Percentiles rank a stretch among this genome's conserved stretches.
Evolutionary conservation across 2,797 vertebrate species (phyloP).

Genomic region (Siniperca undulata): DNA sequence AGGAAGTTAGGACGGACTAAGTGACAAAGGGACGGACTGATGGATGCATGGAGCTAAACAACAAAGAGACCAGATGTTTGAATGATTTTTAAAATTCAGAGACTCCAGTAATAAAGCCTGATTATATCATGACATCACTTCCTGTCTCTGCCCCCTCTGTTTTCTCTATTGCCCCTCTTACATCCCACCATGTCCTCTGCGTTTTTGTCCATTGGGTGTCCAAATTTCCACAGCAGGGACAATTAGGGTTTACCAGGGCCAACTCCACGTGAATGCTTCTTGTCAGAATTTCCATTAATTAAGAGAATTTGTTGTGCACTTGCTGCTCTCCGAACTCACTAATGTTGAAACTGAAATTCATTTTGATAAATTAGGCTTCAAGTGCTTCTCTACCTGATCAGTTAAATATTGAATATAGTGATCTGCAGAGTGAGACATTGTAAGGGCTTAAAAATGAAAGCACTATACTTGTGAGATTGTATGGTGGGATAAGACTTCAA

Average conservation of each 20-base stretch:
- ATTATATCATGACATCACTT: constrained; percentile 70
- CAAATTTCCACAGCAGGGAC: constrained; percentile 11
- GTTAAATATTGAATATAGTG: constrained; percentile 11
- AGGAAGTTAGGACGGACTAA: constrained; percentile 50
- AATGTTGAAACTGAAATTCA: constrained; percentile 6
- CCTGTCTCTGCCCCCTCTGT: constrained; percentile 58
- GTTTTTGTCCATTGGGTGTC: constrained; percentile 23
- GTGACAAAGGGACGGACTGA: constrained; percentile 57
- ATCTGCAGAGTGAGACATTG: constrained; percentile 27
- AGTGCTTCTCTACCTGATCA: constrained; percentile 23
- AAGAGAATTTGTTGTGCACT: constrained; percentile 18
- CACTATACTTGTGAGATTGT: constrained; percentile 7
- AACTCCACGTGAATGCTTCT: constrained; percentile 27
- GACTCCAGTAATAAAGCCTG: constrained; percentile 80
- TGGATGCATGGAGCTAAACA: constrained; percentile 72
- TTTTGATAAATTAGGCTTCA: constrained; percentile 23
- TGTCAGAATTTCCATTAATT: not conserved
- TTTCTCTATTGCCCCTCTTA: constrained; percentile 37
- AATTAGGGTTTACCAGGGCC: constrained; percentile 20
- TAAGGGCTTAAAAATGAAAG: constrained; percentile 10
- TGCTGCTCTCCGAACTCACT: constrained; percentile 6
- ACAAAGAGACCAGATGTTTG: constrained; percentile 67
- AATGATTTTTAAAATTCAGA: constrained; percentile 77
- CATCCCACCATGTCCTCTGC: not conserved
- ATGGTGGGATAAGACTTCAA: not conserved